Base-by-base conservation (phyloP, 2,888 invertebrate species). In the Gisinianus flammeolus region DNA sequence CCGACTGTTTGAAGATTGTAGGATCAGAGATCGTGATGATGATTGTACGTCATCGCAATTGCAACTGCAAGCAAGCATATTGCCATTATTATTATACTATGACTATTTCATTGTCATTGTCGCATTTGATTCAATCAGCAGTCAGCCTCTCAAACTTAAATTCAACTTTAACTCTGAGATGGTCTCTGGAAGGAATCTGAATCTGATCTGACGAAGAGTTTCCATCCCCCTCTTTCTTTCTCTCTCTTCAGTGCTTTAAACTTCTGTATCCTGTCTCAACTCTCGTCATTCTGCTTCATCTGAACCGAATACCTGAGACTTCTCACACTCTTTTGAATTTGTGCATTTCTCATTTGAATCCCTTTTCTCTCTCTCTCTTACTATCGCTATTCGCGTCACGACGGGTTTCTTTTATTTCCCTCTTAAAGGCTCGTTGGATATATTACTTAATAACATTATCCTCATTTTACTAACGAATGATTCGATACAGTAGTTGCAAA, bases 1-100 rank as follows among this genome's bases (percentile, higher is more conserved):
- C 54, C 70, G 70, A 24, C 54, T 35, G 70, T 70, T 54, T 31
- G 35, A 28, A 8, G 70, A 62, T 30, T 62, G 33, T 30, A 67
- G 68, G 77, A 78, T 73, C 78, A 78, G 74, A 78, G 78, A 78
- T 78, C 74, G 73, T 78, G 73, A 68, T 78, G 73, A 62, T 78
- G 75, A 74, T 75, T 78, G 58, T 62, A 75, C 68, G 70, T 78
- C 75, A 75, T 78, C 75, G 22, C 31, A 66, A 66, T 70, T n/a
- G n/a, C n/a, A n/a, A n/a, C n/a, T n/a, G 74, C 74, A 78, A 78
- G 69, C 28, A 64, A 67, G 74, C 73, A 52, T 74, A 73, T 35
- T 58, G 73, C 69, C 67, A 74, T 78, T 78, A 74, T 69, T 75
- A 62, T 78, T 68, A 35, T 44, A n/a, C n/a, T n/a, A n/a, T n/a